These are phyloP conservation scores for Coracias cyanogaster DNA, from an alignment of 2,797 vertebrate genomes.

Conservation along the genomic window DNA sequence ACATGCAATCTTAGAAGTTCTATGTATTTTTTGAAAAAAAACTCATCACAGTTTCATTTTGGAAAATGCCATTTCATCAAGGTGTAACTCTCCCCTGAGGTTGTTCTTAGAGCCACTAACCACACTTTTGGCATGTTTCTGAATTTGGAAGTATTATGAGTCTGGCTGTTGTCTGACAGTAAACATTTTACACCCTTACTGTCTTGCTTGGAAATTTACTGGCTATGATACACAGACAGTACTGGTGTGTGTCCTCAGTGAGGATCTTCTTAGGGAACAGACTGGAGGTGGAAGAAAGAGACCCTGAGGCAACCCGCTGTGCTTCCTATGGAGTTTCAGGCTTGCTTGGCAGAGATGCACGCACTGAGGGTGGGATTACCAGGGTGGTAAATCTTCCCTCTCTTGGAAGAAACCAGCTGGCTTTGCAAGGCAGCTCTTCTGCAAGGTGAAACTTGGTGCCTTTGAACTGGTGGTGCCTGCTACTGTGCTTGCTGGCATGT, in stretches of 20 bases:
- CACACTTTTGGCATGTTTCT: not conserved
- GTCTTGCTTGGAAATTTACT: not conserved
- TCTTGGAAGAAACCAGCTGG: not conserved
- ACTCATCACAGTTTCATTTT: not conserved
- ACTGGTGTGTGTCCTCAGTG: rapidly evolving
- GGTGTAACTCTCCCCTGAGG: not conserved
- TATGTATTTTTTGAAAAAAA: not conserved
- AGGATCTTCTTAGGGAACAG: not conserved
- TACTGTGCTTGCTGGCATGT: not conserved
- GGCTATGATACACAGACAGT: not conserved
- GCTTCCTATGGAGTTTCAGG: not conserved
- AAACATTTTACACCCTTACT: not conserved
- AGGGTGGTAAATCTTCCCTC: not conserved
- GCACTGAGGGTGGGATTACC: rapidly evolving
- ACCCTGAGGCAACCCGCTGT: not conserved
- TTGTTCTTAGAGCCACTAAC: not conserved
- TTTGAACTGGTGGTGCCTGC: not conserved
- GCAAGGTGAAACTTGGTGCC: not conserved
- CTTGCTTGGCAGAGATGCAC: not conserved
- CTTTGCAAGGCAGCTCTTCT: not conserved
- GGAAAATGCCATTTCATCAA: not conserved
- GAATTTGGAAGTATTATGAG: not conserved
- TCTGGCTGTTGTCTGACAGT: not conserved
- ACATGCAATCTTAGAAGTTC: rapidly evolving
- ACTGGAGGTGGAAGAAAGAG: not conserved